phyloP scores from a whole-genome alignment of 2,888 invertebrate species.

The Aleiodes alternator region DNA sequence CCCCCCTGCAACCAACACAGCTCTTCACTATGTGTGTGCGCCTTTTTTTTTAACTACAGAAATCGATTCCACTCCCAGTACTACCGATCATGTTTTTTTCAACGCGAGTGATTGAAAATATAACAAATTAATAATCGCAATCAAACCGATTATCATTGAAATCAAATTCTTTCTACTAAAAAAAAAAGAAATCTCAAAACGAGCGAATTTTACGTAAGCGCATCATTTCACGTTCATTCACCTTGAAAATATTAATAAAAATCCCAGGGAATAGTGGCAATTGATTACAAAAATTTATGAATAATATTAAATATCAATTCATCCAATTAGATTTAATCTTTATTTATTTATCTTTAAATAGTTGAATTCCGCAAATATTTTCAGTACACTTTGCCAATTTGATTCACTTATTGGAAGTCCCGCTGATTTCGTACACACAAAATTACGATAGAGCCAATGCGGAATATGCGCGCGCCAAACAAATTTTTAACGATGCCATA shows the following conservation, averaged over 20 bases:
- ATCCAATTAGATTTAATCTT: slow-evolving; percentile 14
- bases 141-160: background rate
- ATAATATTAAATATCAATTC: no score
- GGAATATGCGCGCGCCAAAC: slow-evolving; percentile 57
- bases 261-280: no score
- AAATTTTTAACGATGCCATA: slow-evolving; percentile 68
- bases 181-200: background rate
- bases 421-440: slow-evolving; percentile 34
- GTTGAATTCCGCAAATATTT: background rate
- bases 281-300: no score
- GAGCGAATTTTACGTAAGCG: background rate
- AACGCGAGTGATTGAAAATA: slow-evolving; percentile 23
- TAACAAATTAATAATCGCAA: slow-evolving; percentile 17
- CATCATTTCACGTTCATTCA: no score
- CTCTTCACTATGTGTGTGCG: slow-evolving; percentile 10
- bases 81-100: slow-evolving; percentile 21
- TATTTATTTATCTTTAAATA: slow-evolving; percentile 9
- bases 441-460: slow-evolving; percentile 47
- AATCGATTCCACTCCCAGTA: slow-evolving; percentile 9
- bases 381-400: background rate
- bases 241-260: no score
- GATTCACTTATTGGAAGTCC: slow-evolving; percentile 38
- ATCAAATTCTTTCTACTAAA: background rate
- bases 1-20: slow-evolving; percentile 46
- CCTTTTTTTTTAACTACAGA: slow-evolving; percentile 1